Conservation (phyloP, 2,797 vertebrate genomes). For the Holocentrus rufus region DNA sequence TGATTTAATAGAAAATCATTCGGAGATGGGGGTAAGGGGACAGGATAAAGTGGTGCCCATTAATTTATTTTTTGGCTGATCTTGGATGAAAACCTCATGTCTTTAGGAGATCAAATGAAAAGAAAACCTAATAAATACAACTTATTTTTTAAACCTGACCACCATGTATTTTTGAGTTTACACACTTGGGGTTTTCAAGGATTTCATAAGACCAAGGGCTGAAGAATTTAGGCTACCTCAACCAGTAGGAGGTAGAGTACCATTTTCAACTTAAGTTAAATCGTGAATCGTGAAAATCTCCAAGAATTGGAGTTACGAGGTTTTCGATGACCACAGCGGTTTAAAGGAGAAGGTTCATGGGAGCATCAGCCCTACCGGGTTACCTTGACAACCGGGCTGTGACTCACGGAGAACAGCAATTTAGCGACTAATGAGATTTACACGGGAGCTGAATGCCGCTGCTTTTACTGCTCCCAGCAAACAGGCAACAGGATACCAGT, state of each 20-base stretch:
- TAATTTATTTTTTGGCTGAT: no score
- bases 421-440: conserved; percentile 81
- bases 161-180: no score
- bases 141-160: no score
- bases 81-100: no score
- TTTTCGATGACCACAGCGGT: conserved; percentile 4
- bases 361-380: conserved; percentile 65
- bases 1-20: background rate
- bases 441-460: conserved; percentile 62
- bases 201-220: no score
- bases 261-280: background rate
- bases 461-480: conserved; percentile 59
- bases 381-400: conserved; percentile 80
- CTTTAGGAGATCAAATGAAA: no score
- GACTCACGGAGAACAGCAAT: conserved; percentile 78
- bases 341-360: conserved; percentile 24
- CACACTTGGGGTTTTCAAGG: no score
- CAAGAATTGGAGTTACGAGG: background rate
- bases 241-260: no score
- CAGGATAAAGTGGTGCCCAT: no score
- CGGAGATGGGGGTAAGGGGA: no score
- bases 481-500: conserved; percentile 44
- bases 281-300: background rate
- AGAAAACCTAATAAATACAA: no score
- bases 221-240: no score